Base-by-base conservation (phyloP, 2,888 invertebrate genomes). In the Esperia sulphurella region DNA sequence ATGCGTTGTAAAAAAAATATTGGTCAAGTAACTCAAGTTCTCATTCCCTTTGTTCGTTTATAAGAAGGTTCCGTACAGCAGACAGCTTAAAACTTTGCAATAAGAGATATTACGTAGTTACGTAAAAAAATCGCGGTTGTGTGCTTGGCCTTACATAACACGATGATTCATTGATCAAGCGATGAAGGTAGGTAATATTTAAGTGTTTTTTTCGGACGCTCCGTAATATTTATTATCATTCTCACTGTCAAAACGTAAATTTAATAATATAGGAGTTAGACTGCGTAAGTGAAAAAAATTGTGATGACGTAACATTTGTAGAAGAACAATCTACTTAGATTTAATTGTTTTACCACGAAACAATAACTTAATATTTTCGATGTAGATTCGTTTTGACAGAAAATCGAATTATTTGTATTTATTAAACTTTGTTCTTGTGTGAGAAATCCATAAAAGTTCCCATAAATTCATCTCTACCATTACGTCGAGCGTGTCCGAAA, bases 1-100 rank as follows among this genome's bases (percentile, higher is more conserved):
- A 78, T 72, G 71, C 66, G 63, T 57, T 59, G 56, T 59, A 65
- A 70, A 68, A 69, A 75, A 72, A 75, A 58, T 62, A 67, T 68
- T 65, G 61, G 66, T 60, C 59, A 65, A 65, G 62, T 62, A 58
- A 12, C 4, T 10, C 10, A 6, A 7, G 9, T 57, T 51, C 51
- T 57, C 48, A 51, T 53, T 59, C 54, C 61, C 60, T 59, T 65
- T 42, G 46, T 45, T 45, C 31, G 12, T 12, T 28, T 40, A 7
- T 9, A 49, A 31, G 37, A 46, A 33, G 52, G 54, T 52, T 54
- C 54, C 43, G 54, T 48, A 48, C 13, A n/a, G 21, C 21, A 31
- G 9, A 42, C 33, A 28, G 31, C 14, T 28, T 28, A 44, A 41
- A 41, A 35, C 9, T 35, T 29, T 14, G 14, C 35, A n/a, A 10